A percentile compares a stretch with the other conserved stretches of the same genome.
phyloP scores from a whole-genome alignment of 2,888 invertebrate species.

The Erannis defoliaria region DNA sequence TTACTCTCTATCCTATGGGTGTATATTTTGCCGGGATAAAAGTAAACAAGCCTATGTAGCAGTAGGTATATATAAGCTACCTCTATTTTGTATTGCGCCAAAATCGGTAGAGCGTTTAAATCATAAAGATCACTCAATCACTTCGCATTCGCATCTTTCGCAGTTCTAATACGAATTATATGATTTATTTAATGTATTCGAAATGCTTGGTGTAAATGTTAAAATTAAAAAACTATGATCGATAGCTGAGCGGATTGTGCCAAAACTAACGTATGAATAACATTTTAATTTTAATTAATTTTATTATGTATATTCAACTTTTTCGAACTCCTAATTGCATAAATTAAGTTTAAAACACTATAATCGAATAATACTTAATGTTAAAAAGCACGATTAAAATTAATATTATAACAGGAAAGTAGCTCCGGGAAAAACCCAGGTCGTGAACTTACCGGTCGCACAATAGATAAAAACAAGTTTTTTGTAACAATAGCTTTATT shows the following conservation, averaged over 20 bases:
- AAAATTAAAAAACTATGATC: no score
- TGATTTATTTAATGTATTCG: no score
- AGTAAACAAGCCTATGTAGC: no score
- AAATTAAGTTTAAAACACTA: neutral
- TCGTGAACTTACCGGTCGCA: neutral
- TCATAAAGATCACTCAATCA: no score
- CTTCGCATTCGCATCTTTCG: no score
- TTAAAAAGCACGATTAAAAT: neutral
- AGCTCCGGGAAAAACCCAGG: conserved; percentile 6
- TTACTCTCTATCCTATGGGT: no score
- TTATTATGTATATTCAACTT: neutral
- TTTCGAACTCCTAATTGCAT: neutral
- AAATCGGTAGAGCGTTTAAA: no score
- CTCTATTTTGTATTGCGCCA: no score
- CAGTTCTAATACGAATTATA: no score
- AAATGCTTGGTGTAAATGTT: no score
- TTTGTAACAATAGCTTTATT: conserved; percentile 17
- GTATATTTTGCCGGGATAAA: no score
- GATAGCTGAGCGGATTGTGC: neutral
- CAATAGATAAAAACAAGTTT: conserved; percentile 15
- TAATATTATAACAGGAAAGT: conserved; percentile 6
- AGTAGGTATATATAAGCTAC: no score
- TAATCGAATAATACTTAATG: neutral
- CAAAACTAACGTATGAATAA: neutral
- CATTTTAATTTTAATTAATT: neutral